Percentiles rank a stretch among this genome's conserved stretches.
Evolutionary conservation across 2,113 vertebrate species (phyloP).

Genomic region (Platichthys stellatus): DNA sequence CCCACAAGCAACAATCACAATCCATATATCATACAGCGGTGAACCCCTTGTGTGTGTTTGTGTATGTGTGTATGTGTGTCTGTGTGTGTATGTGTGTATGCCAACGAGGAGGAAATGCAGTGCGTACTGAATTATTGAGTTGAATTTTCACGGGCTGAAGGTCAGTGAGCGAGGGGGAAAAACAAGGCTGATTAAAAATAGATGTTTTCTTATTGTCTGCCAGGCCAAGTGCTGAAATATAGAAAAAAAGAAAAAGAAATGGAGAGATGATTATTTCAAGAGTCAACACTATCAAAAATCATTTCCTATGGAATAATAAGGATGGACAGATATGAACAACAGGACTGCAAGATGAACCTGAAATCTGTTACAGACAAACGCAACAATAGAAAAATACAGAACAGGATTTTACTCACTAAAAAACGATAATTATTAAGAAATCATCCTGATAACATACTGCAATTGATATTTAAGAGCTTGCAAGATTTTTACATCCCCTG

Average conservation of each 20-base stretch:
- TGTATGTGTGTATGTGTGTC: constrained; percentile 1
- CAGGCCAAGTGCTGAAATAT: constrained; percentile 65
- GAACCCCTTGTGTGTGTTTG: constrained; percentile 9
- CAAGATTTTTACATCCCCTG: constrained; percentile 64
- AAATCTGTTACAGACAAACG: constrained; percentile 14
- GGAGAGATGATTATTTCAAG: constrained; percentile 58
- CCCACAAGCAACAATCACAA: constrained; percentile 68
- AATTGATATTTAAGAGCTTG: constrained; percentile 72
- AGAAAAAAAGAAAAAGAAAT: constrained; percentile 31
- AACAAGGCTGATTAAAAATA: constrained; percentile 82
- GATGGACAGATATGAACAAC: constrained; percentile 13
- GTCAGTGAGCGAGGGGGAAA: constrained; percentile 73
- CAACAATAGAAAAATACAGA: constrained; percentile 10
- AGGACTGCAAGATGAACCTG: constrained; percentile 8
- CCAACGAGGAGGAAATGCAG: constrained; percentile 56
- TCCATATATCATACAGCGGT: constrained; percentile 59
- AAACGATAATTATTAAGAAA: constrained; percentile 53
- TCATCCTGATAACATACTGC: constrained; percentile 59
- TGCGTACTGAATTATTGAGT: constrained; percentile 84
- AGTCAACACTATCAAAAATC: constrained; percentile 45
- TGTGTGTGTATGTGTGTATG: constrained; percentile 25
- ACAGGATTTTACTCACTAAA: constrained; percentile 32
- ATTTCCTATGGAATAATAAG: constrained; percentile 27
- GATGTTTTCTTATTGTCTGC: constrained; percentile 81
- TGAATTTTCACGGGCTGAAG: constrained; percentile 82